These are phyloP conservation scores for Anas capensis DNA, from an alignment of 2,797 vertebrate species.

Conservation along the genomic window DNA sequence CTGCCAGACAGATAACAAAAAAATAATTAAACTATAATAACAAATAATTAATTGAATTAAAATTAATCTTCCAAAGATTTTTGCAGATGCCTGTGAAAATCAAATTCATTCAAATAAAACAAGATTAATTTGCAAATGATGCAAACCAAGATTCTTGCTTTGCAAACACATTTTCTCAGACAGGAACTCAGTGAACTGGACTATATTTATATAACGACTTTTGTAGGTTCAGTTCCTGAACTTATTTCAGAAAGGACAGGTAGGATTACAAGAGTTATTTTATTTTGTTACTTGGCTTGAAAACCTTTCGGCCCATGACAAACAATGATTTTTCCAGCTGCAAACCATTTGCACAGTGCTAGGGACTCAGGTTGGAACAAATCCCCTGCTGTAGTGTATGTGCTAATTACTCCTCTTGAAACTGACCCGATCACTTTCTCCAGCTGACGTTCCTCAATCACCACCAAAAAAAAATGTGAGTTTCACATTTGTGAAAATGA, in stretches of 20 bases:
- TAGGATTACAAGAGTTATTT: neutral
- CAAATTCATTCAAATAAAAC: neutral
- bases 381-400: accelerated
- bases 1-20: neutral
- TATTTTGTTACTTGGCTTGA: neutral
- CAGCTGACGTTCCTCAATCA: neutral
- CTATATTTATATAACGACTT: neutral
- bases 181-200: neutral
- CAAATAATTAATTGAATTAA: neutral
- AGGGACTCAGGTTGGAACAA: neutral
- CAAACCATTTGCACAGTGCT: neutral
- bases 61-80: neutral
- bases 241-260: neutral
- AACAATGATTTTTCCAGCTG: neutral
- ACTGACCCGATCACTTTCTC: neutral
- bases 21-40: neutral
- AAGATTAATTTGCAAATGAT: neutral
- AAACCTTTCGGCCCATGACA: accelerated
- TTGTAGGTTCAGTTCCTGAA: neutral
- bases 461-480: neutral
- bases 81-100: neutral
- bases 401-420: neutral
- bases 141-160: neutral
- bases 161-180: neutral
- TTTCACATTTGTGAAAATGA: neutral